Base-by-base conservation (phyloP, 2,113 vertebrate species). In the Ciconia maguari region DNA sequence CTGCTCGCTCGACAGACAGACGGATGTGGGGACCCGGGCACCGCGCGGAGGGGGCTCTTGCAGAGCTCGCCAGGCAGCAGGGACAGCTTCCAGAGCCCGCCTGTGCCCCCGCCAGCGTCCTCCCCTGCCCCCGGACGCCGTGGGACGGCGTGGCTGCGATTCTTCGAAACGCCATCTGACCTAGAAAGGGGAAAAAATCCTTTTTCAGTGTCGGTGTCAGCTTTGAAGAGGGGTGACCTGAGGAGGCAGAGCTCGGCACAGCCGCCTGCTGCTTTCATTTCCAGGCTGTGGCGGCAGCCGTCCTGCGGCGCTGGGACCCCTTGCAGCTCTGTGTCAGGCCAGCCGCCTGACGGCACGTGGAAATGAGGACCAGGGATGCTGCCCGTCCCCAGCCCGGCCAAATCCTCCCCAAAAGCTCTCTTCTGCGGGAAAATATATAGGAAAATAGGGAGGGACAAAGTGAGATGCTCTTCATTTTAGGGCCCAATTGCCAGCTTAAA, bases 401-500 rank as follows among this genome's bases (percentile, higher is more conserved):
- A 6, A 72, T 62, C 36, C 41, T 32, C 27, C 75, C 60, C 17
- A 44, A 70, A 81, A 71, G 29, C 49, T 54, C 24, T 24, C 11
- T 87, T 55, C 61, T 38, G 41, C 2, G 4, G 89, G 72, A 75
- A 92, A 91, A 94, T 76, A 71, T 15, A 87, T 46, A 83, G 96
- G 94, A 86, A 95, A 84, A 80, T 16, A 9, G 71, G 75, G 83
- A 89, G 94, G 95, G 89, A 75, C 46, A 60, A 85, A 93, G 79
- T 29, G 62, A 85, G 87, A 81, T 85, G 70, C 93, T 97, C 91
- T 91, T 97, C 83, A 38, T 94, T 97, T 88, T 93, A 78, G 75
- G 74, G 83, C 52, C 92, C 96, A 97, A 97, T 96, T 93, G 83
- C 91, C 60, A 32, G 26, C 70, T 91, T 96, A 94, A 97, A 96